These are phyloP conservation scores for Donacobius atricapilla DNA, from an alignment of 2,113 vertebrate genomes.

Conservation along the genomic window DNA sequence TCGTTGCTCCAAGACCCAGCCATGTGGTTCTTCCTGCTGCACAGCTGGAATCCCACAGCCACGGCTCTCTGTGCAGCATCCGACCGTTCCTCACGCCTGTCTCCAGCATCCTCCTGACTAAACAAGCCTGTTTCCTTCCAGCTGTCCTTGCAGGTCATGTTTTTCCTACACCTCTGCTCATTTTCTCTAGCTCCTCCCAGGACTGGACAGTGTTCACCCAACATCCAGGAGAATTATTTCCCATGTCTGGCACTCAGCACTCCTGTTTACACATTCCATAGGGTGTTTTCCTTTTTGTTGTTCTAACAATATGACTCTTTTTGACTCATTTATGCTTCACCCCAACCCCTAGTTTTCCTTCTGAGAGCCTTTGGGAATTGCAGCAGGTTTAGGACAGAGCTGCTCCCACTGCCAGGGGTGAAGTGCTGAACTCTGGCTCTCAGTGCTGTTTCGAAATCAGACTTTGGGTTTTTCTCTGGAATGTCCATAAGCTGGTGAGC, in stretches of 20 bases:
- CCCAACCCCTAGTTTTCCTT: not conserved
- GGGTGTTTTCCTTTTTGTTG: not conserved
- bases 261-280: not conserved
- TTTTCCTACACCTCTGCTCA: slow-evolving; percentile 43
- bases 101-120: not conserved
- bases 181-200: slow-evolving; percentile 21
- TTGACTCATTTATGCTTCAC: not conserved
- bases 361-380: not conserved
- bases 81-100: not conserved
- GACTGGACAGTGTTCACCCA: not conserved
- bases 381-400: not conserved
- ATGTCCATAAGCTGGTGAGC: not conserved
- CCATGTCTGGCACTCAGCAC: not conserved
- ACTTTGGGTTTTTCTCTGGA: not conserved
- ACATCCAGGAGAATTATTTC: not conserved
- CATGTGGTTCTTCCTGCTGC: not conserved
- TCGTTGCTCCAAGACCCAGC: accelerated
- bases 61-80: not conserved
- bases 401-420: not conserved
- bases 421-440: not conserved
- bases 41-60: not conserved
- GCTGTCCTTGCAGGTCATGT: slow-evolving; percentile 17
- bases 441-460: not conserved
- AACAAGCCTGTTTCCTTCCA: not conserved
- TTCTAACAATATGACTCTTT: not conserved